Conservation (phyloP, 2,888 invertebrate genomes). For the Metopia argyrocephala region DNA sequence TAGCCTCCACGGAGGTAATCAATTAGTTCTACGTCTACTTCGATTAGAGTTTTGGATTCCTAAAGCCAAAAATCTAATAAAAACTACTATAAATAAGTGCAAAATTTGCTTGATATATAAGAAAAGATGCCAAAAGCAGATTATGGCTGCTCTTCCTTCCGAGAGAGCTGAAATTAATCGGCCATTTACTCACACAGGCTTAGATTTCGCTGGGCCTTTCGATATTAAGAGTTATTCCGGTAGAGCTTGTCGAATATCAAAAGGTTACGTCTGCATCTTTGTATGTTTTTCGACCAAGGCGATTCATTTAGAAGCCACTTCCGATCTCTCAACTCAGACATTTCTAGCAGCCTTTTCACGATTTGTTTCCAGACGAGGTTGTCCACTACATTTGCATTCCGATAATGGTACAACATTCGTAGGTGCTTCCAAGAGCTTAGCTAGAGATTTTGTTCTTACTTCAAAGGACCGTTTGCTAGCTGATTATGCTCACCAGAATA, state of each 20-base stretch:
- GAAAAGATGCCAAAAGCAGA: too few species aligned
- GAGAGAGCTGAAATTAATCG: conserved; percentile 34
- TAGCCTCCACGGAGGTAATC: too few species aligned
- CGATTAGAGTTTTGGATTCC: too few species aligned
- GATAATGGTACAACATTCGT: conserved; percentile 53
- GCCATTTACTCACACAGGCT: conserved; percentile 48
- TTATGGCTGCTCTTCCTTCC: too few species aligned
- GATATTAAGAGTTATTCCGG: conserved; percentile 51
- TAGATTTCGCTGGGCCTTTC: conserved; percentile 60
- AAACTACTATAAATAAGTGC: too few species aligned
- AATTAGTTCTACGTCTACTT: too few species aligned
- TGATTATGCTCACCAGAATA: too few species aligned
- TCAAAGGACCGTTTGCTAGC: too few species aligned
- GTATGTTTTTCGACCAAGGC: conserved; percentile 58
- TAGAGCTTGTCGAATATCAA: conserved; percentile 44
- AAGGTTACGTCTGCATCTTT: conserved; percentile 58
- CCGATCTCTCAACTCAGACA: conserved; percentile 44
- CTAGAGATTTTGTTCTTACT: too few species aligned
- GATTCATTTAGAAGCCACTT: conserved; percentile 52
- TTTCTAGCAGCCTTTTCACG: conserved; percentile 57
- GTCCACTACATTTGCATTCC: conserved; percentile 46
- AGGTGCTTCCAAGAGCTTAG: too few species aligned
- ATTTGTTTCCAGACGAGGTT: conserved; percentile 53
- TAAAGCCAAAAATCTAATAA: too few species aligned
- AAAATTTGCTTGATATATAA: too few species aligned